phyloP scores from a whole-genome alignment of 2,113 vertebrate species.

The Ptychochromis oligacanthus region DNA sequence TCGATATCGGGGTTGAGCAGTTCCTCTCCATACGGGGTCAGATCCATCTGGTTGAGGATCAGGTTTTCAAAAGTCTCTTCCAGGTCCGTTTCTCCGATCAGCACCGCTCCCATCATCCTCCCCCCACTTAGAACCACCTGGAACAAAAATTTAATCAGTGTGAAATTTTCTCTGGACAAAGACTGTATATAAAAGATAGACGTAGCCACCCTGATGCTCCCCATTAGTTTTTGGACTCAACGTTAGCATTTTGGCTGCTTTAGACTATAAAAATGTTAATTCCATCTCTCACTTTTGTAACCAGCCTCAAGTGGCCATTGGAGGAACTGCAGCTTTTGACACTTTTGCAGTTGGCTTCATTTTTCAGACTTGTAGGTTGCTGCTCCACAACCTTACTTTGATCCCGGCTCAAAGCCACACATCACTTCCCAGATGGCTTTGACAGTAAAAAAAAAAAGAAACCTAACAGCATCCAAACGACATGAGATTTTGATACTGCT shows the following conservation, averaged over 20 bases:
- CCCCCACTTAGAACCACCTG: constrained; percentile 86
- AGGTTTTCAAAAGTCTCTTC: constrained; percentile 99
- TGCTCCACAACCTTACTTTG: too few relatives aligned
- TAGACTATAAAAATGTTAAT: too few relatives aligned
- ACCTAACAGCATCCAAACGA: background rate
- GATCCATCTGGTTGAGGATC: constrained; percentile 96
- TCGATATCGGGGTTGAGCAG: constrained; percentile 93
- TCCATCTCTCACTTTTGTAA: too few relatives aligned
- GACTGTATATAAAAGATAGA: background rate
- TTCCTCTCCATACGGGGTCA: constrained; percentile 90
- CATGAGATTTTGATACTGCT: background rate
- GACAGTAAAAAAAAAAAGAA: too few relatives aligned
- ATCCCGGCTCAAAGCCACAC: too few relatives aligned
- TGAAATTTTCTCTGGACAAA: background rate
- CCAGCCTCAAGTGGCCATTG: too few relatives aligned
- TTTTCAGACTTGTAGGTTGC: too few relatives aligned
- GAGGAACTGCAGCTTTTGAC: too few relatives aligned
- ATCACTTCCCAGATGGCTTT: too few relatives aligned
- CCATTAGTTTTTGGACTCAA: background rate
- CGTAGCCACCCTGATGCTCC: background rate
- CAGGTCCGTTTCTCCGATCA: constrained; percentile 94
- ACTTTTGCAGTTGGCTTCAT: too few relatives aligned
- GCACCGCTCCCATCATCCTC: constrained; percentile 91
- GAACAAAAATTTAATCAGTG: background rate
- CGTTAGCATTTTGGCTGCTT: background rate